These are phyloP conservation scores for Drosophila yooni DNA, from an alignment of 2,888 invertebrate species.

Conservation along the genomic window DNA sequence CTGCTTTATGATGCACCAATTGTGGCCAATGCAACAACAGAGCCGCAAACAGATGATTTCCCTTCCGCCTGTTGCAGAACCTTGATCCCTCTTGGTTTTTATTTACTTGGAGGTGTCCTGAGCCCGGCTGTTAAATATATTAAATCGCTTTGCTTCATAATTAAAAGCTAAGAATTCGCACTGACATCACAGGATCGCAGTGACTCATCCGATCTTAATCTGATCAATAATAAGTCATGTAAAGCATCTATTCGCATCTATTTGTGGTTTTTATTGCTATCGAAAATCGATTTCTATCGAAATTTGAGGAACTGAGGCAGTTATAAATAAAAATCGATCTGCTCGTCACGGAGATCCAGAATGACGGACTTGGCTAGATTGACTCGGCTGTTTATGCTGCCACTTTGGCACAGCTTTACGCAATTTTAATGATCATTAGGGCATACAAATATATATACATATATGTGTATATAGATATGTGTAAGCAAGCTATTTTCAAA, in stretches of 20 bases:
- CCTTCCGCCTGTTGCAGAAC: background rate
- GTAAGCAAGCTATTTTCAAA: background rate
- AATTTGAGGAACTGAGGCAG: background rate
- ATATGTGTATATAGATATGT: background rate
- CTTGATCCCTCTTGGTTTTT: background rate
- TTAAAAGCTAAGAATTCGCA: background rate
- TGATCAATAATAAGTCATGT: background rate
- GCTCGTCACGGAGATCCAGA: background rate
- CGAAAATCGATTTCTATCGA: background rate
- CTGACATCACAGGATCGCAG: too few relatives aligned
- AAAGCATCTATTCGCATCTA: background rate
- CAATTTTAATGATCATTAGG: background rate
- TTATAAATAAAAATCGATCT: background rate
- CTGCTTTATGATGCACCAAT: background rate
- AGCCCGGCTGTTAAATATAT: background rate
- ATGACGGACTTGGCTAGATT: background rate
- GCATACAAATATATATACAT: background rate
- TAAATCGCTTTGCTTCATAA: background rate
- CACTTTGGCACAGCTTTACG: background rate
- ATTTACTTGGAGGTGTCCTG: background rate
- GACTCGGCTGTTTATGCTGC: background rate
- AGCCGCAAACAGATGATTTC: background rate
- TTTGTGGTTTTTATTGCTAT: background rate
- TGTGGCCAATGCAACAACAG: background rate
- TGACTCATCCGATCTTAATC: background rate